Base-by-base conservation (phyloP, 2,113 vertebrate species). In the Axis porcinus region DNA sequence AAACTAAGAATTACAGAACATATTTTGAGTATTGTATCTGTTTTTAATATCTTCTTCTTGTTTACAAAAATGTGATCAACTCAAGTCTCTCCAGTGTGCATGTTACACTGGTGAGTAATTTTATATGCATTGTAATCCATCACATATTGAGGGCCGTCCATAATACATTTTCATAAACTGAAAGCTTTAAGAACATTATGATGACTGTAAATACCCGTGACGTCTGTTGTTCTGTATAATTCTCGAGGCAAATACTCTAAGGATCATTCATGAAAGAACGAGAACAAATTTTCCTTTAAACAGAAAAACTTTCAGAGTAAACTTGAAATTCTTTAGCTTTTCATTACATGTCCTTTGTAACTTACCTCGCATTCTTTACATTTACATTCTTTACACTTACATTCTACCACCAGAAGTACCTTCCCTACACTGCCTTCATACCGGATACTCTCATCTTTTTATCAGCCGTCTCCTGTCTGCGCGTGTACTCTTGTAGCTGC, bases 171-270 rank as follows among this genome's bases (percentile, higher is more conserved):
- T 89, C 33, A 92, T 55, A 36, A 98, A 88, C 40, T 82, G 67
- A 12, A 96, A 94, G 27, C 30, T 96, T 64, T 76, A 82, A 88
- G 84, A 95, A 58, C 83, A 82, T 98, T 95, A 60, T 58, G 86
- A 93, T 97, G 98, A 97, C 57, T 97, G 91, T 98, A 97, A 97
- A 92, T 98, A 98, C 91, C 89, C 89, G 86, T 91, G 36, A 98
- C 93, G 98, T 97, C 96, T 97, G 64, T 95, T 96, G 47, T 94
- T 97, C 96, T 94, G 79, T 97, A 86, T 98, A 98, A 96, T 89
- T 97, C 82, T 58, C 86, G 95, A 97, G 97, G 89, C 89, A 98
- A 95, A 97, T 98, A 94, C 84, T 97, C 94, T 98, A 97, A 74
- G 16, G 40, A 55, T 87, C 74, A 33, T 84, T 96, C 74, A 78